Conservation (phyloP, 2,888 invertebrate species). For the Lasioglossum pauxillum region DNA sequence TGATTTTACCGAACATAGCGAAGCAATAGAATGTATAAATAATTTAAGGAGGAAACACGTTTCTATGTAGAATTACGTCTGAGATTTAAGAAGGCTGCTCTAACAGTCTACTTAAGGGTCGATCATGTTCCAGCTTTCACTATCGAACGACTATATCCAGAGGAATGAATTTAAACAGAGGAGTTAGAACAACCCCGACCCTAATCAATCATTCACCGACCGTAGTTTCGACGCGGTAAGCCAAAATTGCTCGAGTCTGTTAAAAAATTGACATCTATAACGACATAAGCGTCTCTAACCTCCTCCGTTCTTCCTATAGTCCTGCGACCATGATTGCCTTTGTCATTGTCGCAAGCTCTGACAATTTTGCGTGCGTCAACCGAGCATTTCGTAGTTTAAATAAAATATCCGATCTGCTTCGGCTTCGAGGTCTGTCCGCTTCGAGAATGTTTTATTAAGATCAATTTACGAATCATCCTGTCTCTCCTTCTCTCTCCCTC, state of each 20-base stretch:
- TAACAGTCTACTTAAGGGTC: neutral
- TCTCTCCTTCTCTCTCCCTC: neutral
- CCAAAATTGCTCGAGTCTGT: neutral
- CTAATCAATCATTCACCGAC: neutral
- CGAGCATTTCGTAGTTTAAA: neutral
- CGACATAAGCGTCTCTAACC: neutral
- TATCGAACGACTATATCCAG: neutral
- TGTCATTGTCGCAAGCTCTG: neutral
- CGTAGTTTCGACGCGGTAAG: neutral
- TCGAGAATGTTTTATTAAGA: constrained; percentile 7
- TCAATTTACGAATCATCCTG: neutral
- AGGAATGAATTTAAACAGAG: neutral
- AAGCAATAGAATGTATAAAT: no score
- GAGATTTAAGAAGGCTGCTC: no score
- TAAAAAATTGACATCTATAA: neutral
- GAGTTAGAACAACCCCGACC: neutral
- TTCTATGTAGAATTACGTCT: no score
- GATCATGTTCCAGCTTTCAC: neutral
- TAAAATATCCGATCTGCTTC: neutral
- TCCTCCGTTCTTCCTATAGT: neutral
- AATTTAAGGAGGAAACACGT: no score
- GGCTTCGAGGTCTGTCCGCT: neutral
- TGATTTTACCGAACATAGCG: no score
- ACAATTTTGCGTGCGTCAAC: neutral
- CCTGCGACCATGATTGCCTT: neutral